Percentiles rank a stretch among this genome's conserved stretches.
Evolutionary conservation across 2,113 vertebrate genomes (phyloP).

Genomic region (Psilopsiagon aurifrons): DNA sequence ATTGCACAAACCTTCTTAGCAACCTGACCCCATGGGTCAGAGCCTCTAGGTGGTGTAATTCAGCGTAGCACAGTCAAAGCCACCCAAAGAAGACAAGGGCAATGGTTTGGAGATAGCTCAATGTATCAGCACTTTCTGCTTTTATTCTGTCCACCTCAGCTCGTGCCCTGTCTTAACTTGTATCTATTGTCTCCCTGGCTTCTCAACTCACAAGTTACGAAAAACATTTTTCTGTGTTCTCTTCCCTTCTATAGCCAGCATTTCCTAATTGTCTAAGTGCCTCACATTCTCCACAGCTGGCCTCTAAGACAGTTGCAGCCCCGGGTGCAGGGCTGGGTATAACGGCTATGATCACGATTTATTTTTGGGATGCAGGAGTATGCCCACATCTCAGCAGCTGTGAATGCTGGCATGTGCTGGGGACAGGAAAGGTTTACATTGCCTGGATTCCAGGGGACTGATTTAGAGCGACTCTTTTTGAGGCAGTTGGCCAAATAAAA

Average conservation of each 20-base stretch:
- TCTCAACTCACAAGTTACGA: background rate
- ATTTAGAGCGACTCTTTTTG: background rate
- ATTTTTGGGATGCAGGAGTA: constrained; percentile 61
- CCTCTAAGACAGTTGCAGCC: constrained; percentile 42
- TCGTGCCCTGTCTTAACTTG: background rate
- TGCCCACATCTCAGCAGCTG: constrained; percentile 65
- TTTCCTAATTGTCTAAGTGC: constrained; percentile 34
- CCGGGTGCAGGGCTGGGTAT: background rate
- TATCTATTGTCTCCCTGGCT: background rate
- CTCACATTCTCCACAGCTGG: constrained; percentile 55
- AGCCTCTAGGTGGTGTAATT: background rate
- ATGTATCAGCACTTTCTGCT: background rate
- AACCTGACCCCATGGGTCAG: background rate
- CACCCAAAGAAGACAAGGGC: fast-evolving
- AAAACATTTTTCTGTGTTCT: background rate
- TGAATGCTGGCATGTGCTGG: constrained; percentile 37
- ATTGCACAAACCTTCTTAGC: background rate
- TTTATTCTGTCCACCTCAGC: background rate
- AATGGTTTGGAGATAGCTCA: background rate
- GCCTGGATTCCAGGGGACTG: constrained; percentile 24
- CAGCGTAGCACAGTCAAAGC: background rate
- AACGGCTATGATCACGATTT: background rate
- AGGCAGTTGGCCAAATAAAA: background rate
- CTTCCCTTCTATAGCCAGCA: constrained; percentile 41
- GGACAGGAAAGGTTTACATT: constrained; percentile 49